These are phyloP conservation scores for Gallinago jamesoni DNA, from an alignment of 2,113 vertebrate species.

Conservation along the genomic window DNA sequence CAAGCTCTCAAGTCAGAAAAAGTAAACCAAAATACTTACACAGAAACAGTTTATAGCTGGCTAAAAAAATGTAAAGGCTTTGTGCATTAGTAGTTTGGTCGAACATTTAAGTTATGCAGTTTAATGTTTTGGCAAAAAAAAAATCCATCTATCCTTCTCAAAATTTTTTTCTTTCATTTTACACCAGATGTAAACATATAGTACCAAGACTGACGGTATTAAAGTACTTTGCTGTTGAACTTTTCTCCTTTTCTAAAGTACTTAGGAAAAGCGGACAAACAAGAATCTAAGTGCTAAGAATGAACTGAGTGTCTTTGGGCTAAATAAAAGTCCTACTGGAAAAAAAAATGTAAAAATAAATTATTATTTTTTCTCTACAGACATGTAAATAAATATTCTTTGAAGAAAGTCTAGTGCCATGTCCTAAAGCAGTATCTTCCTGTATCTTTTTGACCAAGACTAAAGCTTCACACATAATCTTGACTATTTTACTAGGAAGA, in stretches of 20 bases:
- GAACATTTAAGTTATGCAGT: constrained; percentile 60
- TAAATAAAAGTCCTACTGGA: constrained; percentile 58
- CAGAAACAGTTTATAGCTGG: constrained; percentile 55
- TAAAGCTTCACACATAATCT: constrained; percentile 37
- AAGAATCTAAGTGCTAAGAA: constrained; percentile 36
- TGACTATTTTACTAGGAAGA: constrained; percentile 46
- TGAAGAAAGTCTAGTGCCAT: constrained; percentile 54
- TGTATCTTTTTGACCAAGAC: constrained; percentile 4
- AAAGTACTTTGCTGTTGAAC: background rate
- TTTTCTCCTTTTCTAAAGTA: constrained; percentile 47
- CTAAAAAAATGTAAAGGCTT: constrained; percentile 65
- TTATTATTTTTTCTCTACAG: constrained; percentile 1
- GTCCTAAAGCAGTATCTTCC: constrained; percentile 39
- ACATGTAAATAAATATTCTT: constrained; percentile 55
- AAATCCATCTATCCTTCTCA: background rate
- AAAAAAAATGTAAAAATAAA: constrained; percentile 52
- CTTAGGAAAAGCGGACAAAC: constrained; percentile 6
- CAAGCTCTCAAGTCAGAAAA: constrained; percentile 66
- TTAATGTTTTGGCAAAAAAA: constrained; percentile 77
- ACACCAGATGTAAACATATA: constrained; percentile 59
- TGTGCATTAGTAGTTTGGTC: constrained; percentile 77
- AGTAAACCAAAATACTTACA: constrained; percentile 65
- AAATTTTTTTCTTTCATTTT: constrained; percentile 10
- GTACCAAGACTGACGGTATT: constrained; percentile 46
- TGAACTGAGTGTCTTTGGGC: constrained; percentile 61